Percentiles rank a stretch among this genome's conserved stretches.
phyloP scores from a whole-genome alignment of 2,888 invertebrate genomes.

The Lasius platythorax region DNA sequence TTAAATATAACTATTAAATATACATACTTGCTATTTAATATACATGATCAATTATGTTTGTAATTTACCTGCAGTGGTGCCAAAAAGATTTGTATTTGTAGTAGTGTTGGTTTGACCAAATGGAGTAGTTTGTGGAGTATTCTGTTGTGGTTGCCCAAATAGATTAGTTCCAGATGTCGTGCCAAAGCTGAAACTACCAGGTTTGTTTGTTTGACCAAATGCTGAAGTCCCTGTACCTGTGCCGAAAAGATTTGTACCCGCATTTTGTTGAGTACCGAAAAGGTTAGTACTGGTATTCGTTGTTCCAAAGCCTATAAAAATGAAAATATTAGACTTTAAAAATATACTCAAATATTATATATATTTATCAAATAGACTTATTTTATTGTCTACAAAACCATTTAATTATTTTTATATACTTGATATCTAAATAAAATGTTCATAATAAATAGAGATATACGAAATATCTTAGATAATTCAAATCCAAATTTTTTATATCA shows the following conservation, averaged over 20 bases:
- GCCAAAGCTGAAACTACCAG: conserved; percentile 89
- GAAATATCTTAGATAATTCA: neutral
- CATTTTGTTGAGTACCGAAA: conserved; percentile 87
- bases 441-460: neutral
- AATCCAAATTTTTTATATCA: neutral
- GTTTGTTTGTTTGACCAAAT: conserved; percentile 89
- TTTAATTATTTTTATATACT: neutral
- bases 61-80: conserved; percentile 79
- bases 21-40: neutral
- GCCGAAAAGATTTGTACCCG: conserved; percentile 89
- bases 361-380: neutral
- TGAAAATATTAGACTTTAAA: neutral
- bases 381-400: neutral
- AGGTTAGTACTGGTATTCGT: conserved; percentile 83
- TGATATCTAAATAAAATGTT: neutral
- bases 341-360: neutral
- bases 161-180: conserved; percentile 87
- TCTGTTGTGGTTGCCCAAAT: conserved; percentile 88
- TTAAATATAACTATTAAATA: neutral
- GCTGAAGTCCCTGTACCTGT: conserved; percentile 87
- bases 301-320: conserved; percentile 82
- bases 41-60: neutral
- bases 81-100: conserved; percentile 86
- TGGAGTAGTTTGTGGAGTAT: conserved; percentile 84
- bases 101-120: conserved; percentile 87